Evolutionary conservation across 2,888 invertebrate genomes (phyloP).

Genomic region (Gibbula magus): DNA sequence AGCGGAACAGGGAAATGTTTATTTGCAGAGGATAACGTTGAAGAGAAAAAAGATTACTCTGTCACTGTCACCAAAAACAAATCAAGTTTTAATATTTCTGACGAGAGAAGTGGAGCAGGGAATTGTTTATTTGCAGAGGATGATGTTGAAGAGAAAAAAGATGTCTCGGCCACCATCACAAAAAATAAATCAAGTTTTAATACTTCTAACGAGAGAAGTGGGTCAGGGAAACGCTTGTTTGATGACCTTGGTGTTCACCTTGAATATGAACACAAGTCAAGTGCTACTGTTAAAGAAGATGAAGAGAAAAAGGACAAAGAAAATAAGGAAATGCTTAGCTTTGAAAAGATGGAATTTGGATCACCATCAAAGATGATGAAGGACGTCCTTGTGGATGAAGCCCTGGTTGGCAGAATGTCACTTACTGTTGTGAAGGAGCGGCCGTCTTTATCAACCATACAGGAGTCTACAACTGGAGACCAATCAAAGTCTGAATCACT

Average conservation of each 20-base stretch:
- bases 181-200: background rate
- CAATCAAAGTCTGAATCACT: background rate
- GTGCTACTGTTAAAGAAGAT: background rate
- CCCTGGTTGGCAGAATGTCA: background rate
- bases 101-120: too few relatives aligned
- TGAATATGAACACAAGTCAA: background rate
- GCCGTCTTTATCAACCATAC: conserved; percentile 21
- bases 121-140: background rate
- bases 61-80: conserved; percentile 18
- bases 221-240: background rate
- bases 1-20: too few relatives aligned
- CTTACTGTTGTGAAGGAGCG: conserved; percentile 36
- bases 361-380: conserved; percentile 22
- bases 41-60: background rate
- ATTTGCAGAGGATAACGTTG: background rate
- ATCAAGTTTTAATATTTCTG: background rate
- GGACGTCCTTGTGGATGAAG: background rate
- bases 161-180: background rate
- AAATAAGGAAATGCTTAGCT: background rate
- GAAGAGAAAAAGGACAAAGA: background rate
- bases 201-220: background rate
- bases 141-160: background rate
- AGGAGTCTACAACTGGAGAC: background rate
- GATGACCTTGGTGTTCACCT: background rate
- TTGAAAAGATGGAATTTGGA: conserved; percentile 12